A percentile compares a stretch with the other conserved stretches of the same genome.
These are phyloP conservation scores for Elachura formosa DNA, from an alignment of 2,113 vertebrate genomes.

Conservation along the genomic window DNA sequence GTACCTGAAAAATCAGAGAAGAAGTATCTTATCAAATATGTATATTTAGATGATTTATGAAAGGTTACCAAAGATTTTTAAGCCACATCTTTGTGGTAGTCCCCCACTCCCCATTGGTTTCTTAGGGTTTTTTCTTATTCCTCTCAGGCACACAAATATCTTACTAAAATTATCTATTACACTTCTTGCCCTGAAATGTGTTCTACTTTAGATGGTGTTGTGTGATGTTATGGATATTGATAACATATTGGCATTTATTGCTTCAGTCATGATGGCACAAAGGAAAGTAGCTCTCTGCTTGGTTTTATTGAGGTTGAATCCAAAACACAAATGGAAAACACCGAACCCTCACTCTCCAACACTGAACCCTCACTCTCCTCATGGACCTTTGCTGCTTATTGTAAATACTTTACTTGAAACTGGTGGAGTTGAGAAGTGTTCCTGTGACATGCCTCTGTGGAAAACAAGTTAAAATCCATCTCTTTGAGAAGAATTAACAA, in stretches of 20 bases:
- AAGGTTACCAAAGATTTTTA: not conserved
- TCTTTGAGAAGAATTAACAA: constrained; percentile 3
- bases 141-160: not conserved
- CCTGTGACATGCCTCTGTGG: not conserved
- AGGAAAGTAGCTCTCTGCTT: not conserved
- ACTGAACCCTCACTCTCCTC: not conserved
- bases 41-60: not conserved
- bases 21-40: not conserved
- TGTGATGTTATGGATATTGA: not conserved
- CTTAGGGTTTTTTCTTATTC: not conserved
- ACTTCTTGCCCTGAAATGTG: not conserved
- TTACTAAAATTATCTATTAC: not conserved
- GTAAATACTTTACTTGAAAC: not conserved
- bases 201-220: not conserved
- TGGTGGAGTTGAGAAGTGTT: not conserved
- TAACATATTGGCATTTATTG: not conserved
- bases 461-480: constrained; percentile 34
- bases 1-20: not conserved
- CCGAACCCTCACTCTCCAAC: not conserved
- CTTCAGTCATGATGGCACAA: not conserved
- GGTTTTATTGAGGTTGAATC: not conserved
- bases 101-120: accelerated
- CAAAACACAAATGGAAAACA: not conserved
- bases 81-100: not conserved
- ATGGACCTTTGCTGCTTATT: not conserved